Evolutionary conservation across 2,888 invertebrate genomes (phyloP), one percentile per base, ranked within the genome.

Genomic region (Mystacides longicornis): DNA sequence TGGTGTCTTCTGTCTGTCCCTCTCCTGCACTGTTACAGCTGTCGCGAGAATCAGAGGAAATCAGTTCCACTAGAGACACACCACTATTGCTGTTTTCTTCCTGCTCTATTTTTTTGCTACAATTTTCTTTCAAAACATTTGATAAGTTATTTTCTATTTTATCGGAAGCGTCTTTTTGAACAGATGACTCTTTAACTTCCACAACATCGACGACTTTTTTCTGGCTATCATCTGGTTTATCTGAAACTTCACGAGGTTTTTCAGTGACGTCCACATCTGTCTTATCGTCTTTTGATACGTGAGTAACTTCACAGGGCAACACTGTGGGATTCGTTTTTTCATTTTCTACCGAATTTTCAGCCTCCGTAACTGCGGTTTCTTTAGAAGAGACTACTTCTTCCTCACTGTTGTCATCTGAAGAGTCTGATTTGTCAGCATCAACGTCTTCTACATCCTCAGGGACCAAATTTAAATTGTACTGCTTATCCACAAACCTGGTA

Each of bases 401-500:
- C 20, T 20, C 46, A 11, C 21, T 21, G 9, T 46, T 19, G 45
- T 50, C 50, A 5, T 46, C 37, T n/a, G 37, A 31, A 19, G 48
- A 33, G 21, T 54, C 54, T 9, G 57, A 57, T 14, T 51, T 54
- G 22, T 54, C 51, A 14, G 27, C 54, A 7, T 49, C 49, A 2
- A 11, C 22, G 23, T 57, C 57, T 2, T 19, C 18, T 16, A 57
- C 54, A 19, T 37, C 23, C 48, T 57, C 54, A 27, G 47, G 49
- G 1, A 49, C 58, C 9, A 58, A 46, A n/a, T 47, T 51, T 11
- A 58, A 23, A 14, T 20, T 52, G 14, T 20, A 19, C 43, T 58
- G 58, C 21, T 58, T 52, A 18, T 55, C 52, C 14, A 52, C 58
- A 19, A 52, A 58, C 33, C 58, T 58, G 22, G n/a, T 55, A 55